phyloP scores from a whole-genome alignment of 1,140 invertebrate species.

The Adoxophyes honmai region DNA sequence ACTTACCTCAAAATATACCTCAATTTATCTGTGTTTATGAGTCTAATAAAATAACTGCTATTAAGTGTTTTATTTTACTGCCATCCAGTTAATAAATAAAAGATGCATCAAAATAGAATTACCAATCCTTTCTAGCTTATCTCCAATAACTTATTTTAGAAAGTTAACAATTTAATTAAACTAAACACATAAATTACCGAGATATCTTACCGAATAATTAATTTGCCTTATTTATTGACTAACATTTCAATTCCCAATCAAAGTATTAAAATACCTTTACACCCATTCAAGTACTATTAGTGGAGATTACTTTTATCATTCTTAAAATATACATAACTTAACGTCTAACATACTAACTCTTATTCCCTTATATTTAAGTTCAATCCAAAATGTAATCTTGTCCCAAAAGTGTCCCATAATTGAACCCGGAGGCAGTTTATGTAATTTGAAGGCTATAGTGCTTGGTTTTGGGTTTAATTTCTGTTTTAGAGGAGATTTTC shows the following conservation, averaged over 20 bases:
- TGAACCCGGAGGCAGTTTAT: background rate
- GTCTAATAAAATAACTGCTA: too few relatives aligned
- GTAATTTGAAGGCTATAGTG: background rate
- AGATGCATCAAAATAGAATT: background rate
- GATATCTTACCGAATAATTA: background rate
- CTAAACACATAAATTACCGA: background rate
- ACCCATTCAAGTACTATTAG: conserved; percentile 1
- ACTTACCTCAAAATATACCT: too few relatives aligned
- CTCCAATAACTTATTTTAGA: background rate
- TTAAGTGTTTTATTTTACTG: too few relatives aligned
- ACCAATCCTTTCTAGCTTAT: background rate
- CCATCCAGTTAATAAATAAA: background rate
- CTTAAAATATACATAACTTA: background rate
- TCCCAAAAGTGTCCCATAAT: background rate
- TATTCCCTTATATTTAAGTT: background rate
- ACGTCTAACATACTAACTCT: background rate
- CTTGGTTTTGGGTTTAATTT: background rate
- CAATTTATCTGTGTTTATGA: too few relatives aligned
- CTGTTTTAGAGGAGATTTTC: background rate
- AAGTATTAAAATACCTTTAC: background rate
- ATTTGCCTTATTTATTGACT: conserved; percentile 1
- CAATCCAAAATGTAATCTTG: background rate
- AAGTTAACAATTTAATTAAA: conserved; percentile 13
- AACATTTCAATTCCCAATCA: conserved; percentile 8
- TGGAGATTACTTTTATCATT: background rate